Conservation (phyloP, 2,888 invertebrate genomes). For the Scaptomyza parva region DNA sequence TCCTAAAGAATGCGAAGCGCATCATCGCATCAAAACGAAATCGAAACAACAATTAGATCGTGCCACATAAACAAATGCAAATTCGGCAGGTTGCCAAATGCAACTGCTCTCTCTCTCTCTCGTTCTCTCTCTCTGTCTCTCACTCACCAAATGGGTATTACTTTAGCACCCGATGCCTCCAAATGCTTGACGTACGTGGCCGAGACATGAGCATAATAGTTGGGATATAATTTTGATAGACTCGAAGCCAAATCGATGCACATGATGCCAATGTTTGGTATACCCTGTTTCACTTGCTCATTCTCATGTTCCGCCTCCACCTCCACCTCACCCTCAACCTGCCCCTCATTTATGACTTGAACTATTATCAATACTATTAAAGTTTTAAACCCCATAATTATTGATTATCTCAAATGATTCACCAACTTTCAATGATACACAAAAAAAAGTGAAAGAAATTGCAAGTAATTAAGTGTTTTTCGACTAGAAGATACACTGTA, state of each 20-base stretch:
- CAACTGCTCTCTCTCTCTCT: background rate
- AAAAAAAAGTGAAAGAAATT: background rate
- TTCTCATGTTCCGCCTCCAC: background rate
- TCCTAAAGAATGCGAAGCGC: slow-evolving; percentile 85
- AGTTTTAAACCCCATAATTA: no score
- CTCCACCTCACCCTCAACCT: background rate
- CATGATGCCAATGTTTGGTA: slow-evolving; percentile 89
- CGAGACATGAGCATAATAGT: slow-evolving; percentile 89
- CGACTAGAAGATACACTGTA: no score
- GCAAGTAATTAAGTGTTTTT: background rate
- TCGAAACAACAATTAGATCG: background rate
- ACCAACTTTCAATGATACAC: no score
- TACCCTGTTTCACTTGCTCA: background rate
- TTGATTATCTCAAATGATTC: no score
- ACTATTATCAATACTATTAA: background rate
- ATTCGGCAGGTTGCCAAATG: slow-evolving; percentile 28
- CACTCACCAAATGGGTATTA: slow-evolving; percentile 91
- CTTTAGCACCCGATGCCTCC: slow-evolving; percentile 93
- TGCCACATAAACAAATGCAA: slow-evolving; percentile 3
- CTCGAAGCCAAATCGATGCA: slow-evolving; percentile 88
- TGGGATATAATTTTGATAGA: slow-evolving; percentile 86
- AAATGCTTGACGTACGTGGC: slow-evolving; percentile 94
- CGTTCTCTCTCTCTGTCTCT: background rate
- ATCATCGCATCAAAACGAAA: background rate
- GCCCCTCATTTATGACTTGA: background rate